phyloP scores from a whole-genome alignment of 2,888 invertebrate species.

The Globia sparganii region DNA sequence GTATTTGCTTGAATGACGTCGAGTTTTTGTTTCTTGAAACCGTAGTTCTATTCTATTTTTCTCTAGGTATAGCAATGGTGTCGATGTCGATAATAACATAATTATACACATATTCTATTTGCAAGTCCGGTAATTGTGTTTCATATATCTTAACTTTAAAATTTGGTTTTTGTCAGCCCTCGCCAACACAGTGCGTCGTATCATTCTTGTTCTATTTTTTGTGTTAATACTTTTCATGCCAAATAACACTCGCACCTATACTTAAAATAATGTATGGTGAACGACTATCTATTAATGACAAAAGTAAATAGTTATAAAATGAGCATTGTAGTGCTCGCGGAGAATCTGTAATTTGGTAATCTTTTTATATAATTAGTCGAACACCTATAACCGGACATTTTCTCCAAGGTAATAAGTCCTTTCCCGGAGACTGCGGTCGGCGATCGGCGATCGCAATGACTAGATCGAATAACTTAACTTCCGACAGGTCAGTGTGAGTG shows the following conservation, averaged over 20 bases:
- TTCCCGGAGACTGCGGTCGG: constrained; percentile 76
- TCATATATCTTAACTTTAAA: background rate
- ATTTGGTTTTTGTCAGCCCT: background rate
- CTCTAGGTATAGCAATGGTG: too few relatives aligned
- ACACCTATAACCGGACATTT: constrained; percentile 71
- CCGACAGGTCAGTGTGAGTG: constrained; percentile 68
- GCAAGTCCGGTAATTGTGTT: background rate
- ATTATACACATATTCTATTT: background rate
- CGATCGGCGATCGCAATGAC: constrained; percentile 68
- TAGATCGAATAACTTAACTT: constrained; percentile 70
- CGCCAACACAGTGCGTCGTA: background rate
- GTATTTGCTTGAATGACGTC: background rate
- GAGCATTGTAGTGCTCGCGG: constrained; percentile 1
- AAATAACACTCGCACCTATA: background rate
- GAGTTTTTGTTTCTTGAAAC: background rate
- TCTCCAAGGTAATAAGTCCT: constrained; percentile 74
- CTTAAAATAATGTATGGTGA: background rate
- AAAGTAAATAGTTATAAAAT: constrained; percentile 12
- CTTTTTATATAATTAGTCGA: constrained; percentile 36
- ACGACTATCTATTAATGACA: constrained; percentile 11
- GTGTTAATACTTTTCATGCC: background rate
- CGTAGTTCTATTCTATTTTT: too few relatives aligned
- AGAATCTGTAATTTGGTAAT: constrained; percentile 55
- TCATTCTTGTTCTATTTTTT: constrained; percentile 10
- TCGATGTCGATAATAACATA: too few relatives aligned